These are phyloP conservation scores for Temnopleurus reevesii DNA, from an alignment of 53 echinoderm and acorn worm species.

Conservation along the genomic window DNA sequence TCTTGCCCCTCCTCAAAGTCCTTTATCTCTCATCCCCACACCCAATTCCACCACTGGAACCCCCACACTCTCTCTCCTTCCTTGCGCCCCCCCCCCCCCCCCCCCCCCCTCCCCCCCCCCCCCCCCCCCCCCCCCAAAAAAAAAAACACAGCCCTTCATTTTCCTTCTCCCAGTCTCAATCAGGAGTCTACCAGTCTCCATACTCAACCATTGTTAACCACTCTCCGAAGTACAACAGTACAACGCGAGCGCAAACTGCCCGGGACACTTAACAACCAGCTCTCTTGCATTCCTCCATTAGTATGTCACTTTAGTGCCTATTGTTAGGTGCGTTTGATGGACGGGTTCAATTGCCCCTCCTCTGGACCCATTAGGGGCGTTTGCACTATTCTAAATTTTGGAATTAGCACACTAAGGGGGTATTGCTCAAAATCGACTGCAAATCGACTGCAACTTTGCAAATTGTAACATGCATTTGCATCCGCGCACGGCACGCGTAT, in stretches of 20 bases:
- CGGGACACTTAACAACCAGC: conserved; percentile 35
- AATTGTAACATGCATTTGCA: too few relatives aligned
- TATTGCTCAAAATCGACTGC: too few relatives aligned
- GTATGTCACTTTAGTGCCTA: conserved; percentile 51
- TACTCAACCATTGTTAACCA: conserved; percentile 29
- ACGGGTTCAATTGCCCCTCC: conserved; percentile 50
- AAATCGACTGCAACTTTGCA: too few relatives aligned
- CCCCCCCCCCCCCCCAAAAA: too few relatives aligned
- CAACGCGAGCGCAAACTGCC: conserved; percentile 27
- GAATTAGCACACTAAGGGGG: too few relatives aligned
- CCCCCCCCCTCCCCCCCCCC: not conserved
- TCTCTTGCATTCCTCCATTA: conserved; percentile 46
- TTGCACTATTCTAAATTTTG: too few relatives aligned
- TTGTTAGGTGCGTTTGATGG: conserved; percentile 30
- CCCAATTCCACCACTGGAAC: too few relatives aligned
- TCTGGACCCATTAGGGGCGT: not conserved
- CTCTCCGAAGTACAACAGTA: conserved; percentile 20
- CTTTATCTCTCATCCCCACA: too few relatives aligned
- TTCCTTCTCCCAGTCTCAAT: not conserved
- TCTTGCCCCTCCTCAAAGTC: too few relatives aligned
- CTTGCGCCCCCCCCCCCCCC: not conserved
- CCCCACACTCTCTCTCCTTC: not conserved
- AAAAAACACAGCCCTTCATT: too few relatives aligned
- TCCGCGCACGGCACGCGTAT: too few relatives aligned
- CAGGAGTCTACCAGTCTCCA: conserved; percentile 17